These are phyloP conservation scores for Papilio polytes DNA, from an alignment of 1,140 invertebrate genomes.

Conservation along the genomic window DNA sequence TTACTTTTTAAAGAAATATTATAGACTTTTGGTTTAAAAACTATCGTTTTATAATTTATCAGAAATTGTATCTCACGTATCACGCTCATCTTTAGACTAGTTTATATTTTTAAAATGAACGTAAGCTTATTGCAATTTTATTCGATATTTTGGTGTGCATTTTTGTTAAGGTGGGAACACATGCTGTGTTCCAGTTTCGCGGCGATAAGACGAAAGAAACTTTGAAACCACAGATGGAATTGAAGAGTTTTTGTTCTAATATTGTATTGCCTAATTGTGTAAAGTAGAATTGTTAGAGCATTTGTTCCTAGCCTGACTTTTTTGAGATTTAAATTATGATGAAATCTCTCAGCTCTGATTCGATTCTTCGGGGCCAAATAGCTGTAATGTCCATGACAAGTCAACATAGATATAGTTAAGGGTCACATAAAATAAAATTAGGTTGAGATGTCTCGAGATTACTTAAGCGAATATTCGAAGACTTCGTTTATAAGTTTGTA, in stretches of 20 bases:
- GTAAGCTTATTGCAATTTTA: not conserved
- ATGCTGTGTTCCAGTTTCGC: not conserved
- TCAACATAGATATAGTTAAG: slow-evolving; percentile 54
- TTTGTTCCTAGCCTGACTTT: slow-evolving; percentile 52
- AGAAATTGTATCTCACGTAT: slow-evolving; percentile 15
- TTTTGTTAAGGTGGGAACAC: not conserved
- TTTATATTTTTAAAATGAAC: not conserved
- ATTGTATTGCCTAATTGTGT: not conserved
- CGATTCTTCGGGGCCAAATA: slow-evolving; percentile 80
- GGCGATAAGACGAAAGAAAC: not conserved
- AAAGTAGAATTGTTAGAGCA: not conserved
- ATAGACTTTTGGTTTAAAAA: slow-evolving; percentile 8
- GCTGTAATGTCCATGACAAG: slow-evolving; percentile 78
- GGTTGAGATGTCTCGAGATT: slow-evolving; percentile 36
- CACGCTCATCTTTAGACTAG: slow-evolving; percentile 30
- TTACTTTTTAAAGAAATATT: slow-evolving; percentile 2
- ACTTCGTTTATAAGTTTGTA: slow-evolving; percentile 21
- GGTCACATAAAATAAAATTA: slow-evolving; percentile 3
- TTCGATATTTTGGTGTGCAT: not conserved
- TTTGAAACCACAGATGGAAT: no score
- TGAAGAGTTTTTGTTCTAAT: no score
- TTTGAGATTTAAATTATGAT: slow-evolving; percentile 44
- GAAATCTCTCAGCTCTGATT: slow-evolving; percentile 71
- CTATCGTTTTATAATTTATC: slow-evolving; percentile 12
- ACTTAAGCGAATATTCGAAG: slow-evolving; percentile 32